These are phyloP conservation scores for Dinoponera quadriceps DNA, from an alignment of 1,140 invertebrate species.

Conservation along the genomic window DNA sequence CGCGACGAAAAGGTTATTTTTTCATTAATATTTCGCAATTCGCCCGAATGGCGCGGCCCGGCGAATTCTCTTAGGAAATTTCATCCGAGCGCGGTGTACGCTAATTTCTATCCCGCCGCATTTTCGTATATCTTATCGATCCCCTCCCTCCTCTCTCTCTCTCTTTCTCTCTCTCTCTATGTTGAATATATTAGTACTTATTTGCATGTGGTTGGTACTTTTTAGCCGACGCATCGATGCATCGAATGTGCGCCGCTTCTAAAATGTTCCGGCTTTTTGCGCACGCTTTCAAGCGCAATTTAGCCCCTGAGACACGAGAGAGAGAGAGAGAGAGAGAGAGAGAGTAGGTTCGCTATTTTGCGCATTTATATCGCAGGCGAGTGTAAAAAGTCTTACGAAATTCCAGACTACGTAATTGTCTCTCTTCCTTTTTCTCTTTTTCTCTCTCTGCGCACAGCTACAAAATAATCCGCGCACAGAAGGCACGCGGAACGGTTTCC, in stretches of 20 bases:
- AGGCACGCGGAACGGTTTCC: too few species aligned
- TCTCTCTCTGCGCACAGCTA: too few species aligned
- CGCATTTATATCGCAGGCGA: too few species aligned
- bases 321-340: too few species aligned
- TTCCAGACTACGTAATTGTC: too few species aligned
- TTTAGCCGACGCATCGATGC: not conserved
- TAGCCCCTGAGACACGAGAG: not conserved
- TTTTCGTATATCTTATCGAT: not conserved
- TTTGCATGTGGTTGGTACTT: not conserved
- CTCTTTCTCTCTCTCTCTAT: not conserved
- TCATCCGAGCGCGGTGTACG: not conserved
- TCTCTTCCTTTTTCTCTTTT: too few species aligned
- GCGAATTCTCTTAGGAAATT: not conserved
- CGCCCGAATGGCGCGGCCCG: not conserved
- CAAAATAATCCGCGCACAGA: too few species aligned
- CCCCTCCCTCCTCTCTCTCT: too few species aligned
- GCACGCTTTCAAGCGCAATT: not conserved
- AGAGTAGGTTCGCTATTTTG: too few species aligned
- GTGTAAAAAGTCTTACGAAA: too few species aligned
- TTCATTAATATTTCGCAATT: constrained; percentile 33
- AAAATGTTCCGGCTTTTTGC: not conserved
- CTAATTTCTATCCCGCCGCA: not conserved
- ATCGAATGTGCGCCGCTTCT: not conserved
- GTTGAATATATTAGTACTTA: not conserved
- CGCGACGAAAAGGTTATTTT: constrained; percentile 5